Base-by-base conservation (phyloP, 2,888 invertebrate genomes). In the Gymnocheta viridis region DNA sequence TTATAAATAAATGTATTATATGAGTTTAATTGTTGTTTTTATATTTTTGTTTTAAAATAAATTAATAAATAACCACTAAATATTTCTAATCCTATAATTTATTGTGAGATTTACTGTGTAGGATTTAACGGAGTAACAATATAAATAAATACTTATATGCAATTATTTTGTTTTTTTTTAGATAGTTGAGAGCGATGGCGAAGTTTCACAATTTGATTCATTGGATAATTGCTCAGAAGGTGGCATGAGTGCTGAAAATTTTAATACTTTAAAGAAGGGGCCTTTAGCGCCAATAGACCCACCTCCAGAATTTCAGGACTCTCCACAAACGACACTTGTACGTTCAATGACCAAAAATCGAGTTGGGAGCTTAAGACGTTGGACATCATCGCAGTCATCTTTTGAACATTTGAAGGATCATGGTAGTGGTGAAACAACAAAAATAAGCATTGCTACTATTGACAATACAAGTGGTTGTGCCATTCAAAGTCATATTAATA, bases 171-270 rank as follows among this genome's bases (percentile, higher is more conserved):
- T 17, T 47, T 73, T 62, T 64, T 73, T 66, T 35, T 24, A 96
- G 95, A 93, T 96, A 91, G 95, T 95, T 92, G 96, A 96, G 91
- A 96, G 96, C 91, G 96, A 96, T 91, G 96, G 95, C 89, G 96
- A 96, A 91, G 93, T 96, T 84, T 96, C 96, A n/a, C 95, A 96
- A 90, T 94, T 95, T 88, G 96, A 96, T 92, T 96, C 96, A 12
- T 93, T 96, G 87, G 96, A 96, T 91, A 94, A 95, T 78, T 92
- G 91, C 81, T 96, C 96, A 5, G 96, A 96, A 90, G 94, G 94
- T 22, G 93, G 94, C 32, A 96, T 96, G 94, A 95, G 96, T 87
- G 95, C 95, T 14, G 96, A 96, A 90, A 95, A 96, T 91, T 96
- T 96, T 89, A 96, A 96, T 90, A 96, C 96, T 2, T 93, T 96